These are phyloP conservation scores for Hirudo medicinalis DNA, from an alignment of 1,140 invertebrate genomes.

Conservation along the genomic window DNA sequence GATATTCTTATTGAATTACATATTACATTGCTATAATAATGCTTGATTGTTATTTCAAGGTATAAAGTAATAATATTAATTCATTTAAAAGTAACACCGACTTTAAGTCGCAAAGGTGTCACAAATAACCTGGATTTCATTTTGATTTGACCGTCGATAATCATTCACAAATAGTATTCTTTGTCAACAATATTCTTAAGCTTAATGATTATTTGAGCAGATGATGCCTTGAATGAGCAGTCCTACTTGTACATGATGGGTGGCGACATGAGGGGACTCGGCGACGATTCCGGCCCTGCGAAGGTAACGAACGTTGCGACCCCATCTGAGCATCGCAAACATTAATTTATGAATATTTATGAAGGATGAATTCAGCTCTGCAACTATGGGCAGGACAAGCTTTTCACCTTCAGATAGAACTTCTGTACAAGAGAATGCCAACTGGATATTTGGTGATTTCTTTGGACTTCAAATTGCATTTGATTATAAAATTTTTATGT, in stretches of 20 bases:
- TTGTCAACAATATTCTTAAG: not conserved
- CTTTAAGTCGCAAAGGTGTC: not conserved
- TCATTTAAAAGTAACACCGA: not conserved
- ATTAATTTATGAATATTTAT: no score
- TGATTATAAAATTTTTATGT: no score
- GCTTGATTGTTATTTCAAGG: not conserved
- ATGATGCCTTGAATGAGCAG: slow-evolving; percentile 76
- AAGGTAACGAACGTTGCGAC: not conserved
- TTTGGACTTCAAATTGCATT: no score
- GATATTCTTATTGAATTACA: not conserved
- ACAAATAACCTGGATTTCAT: not conserved
- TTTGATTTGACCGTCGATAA: not conserved
- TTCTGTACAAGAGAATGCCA: no score
- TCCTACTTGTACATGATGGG: slow-evolving; percentile 82
- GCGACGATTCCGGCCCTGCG: not conserved
- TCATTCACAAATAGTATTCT: not conserved
- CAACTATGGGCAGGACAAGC: no score
- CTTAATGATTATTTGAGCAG: slow-evolving; percentile 46
- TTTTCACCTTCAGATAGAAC: no score
- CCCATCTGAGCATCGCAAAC: no score
- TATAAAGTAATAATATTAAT: no score
- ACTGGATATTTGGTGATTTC: no score
- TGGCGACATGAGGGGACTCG: slow-evolving; percentile 42
- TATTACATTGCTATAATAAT: no score
- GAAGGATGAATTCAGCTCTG: no score